Conservation (phyloP, 2,888 invertebrate species). For the Drosophila fulvimacula region DNA sequence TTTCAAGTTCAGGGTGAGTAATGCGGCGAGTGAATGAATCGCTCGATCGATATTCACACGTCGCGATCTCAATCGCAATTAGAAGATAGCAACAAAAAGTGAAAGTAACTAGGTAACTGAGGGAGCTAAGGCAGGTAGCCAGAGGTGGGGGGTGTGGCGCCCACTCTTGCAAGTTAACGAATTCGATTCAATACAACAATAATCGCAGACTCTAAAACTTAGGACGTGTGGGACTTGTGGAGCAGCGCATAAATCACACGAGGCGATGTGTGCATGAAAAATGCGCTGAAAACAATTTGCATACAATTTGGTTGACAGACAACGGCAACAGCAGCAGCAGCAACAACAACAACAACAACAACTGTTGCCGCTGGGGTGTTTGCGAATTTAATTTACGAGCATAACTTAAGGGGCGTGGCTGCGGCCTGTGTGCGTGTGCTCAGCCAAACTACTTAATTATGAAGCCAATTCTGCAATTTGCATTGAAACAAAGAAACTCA, state of each 20-base stretch:
- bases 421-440: constrained; percentile 20
- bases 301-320: constrained; percentile 74
- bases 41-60: constrained; percentile 34
- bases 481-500: constrained; percentile 59
- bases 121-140: background rate
- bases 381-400: constrained; percentile 66
- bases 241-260: constrained; percentile 61
- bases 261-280: constrained; percentile 54
- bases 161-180: constrained; percentile 15
- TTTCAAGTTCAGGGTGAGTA: constrained; percentile 76
- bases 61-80: constrained; percentile 24
- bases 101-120: constrained; percentile 52
- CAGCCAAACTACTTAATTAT: constrained; percentile 70
- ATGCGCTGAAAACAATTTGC: constrained; percentile 66
- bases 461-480: constrained; percentile 65
- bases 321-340: background rate
- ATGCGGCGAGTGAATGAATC: constrained; percentile 49
- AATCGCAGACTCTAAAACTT: constrained; percentile 38
- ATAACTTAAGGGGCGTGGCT: constrained; percentile 56
- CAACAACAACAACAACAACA: constrained; percentile 4
- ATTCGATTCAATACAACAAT: constrained; percentile 47
- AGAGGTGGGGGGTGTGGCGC: background rate
- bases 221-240: constrained; percentile 49
- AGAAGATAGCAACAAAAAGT: constrained; percentile 62
- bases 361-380: constrained; percentile 46